These are phyloP conservation scores for Ommatoiulus sabulosus DNA, from an alignment of 2,888 invertebrate genomes.

Conservation along the genomic window DNA sequence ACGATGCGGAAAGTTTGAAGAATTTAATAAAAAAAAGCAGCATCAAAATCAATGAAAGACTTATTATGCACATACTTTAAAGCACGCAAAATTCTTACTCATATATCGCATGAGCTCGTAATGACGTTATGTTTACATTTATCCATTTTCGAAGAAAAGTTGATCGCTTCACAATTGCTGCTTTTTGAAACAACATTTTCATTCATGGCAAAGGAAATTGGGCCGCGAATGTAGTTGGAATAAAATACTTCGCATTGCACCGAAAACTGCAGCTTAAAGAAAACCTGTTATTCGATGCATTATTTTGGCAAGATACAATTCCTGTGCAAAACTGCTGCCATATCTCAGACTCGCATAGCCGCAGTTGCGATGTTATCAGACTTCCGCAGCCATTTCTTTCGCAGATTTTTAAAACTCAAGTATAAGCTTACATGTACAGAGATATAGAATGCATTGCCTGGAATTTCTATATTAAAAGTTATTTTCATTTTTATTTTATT, in stretches of 20 bases:
- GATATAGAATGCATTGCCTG: not conserved
- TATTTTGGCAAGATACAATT: not conserved
- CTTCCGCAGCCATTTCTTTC: not conserved
- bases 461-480: not conserved
- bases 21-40: not conserved
- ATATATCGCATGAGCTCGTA: not conserved
- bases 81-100: not conserved
- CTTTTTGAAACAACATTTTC: not conserved
- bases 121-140: not conserved
- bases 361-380: not conserved
- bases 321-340: not conserved
- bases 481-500: not conserved
- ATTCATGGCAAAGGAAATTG: not conserved
- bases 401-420: not conserved
- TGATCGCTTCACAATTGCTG: not conserved
- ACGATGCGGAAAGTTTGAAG: not conserved
- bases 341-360: not conserved
- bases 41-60: not conserved
- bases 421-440: not conserved
- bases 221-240: not conserved
- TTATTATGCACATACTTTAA: not conserved
- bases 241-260: too few relatives aligned
- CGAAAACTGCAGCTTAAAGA: not conserved
- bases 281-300: not conserved
- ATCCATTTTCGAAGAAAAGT: not conserved